Base-by-base conservation (phyloP, 2,113 vertebrate genomes). In the Anhinga rufa region DNA sequence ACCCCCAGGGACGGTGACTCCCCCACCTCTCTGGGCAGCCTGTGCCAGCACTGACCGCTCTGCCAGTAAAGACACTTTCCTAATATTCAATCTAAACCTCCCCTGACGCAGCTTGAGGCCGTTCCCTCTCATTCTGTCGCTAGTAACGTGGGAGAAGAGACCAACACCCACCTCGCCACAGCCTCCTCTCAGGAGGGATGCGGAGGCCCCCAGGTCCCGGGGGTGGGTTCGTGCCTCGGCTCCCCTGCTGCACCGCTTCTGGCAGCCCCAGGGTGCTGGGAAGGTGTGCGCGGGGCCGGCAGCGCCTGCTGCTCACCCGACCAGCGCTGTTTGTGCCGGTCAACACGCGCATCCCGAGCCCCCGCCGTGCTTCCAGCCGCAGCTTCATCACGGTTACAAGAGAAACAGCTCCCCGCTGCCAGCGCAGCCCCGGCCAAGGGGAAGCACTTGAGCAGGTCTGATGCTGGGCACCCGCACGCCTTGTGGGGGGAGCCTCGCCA, bases 391-490 rank as follows among this genome's bases (percentile, higher is more conserved):
- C 1, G 0, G n/a, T 79, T 74, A 66, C 80, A 88, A 61, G 66
- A 74, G 60, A 79, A 88, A 54, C 72, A 48, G 66, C 66, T 66
- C 70, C 85, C 79, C 2, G 18, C 86, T 42, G 80, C 46, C 12
- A 17, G 65, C 9, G 0, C 60, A 18, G 80, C 66, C 72, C 60
- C 0, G 2, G 34, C 78, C 40, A 6, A 20, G 48, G 66, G 74
- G 38, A 54, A 65, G n/a, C 74, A 7, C 54, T 68, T 3, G 9
- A 17, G 34, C 38, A 11, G 34, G 34, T 52, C 12, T n/a, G 58
- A 17, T 9, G 31, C 66, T 9, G 34, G 52, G 60, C 48, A 49
- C 31, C 31, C 3, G 0, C 31, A 4, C 0, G 1, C 38, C 6
- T 58, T n/a, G 62, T 1, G 2, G 58, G 38, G n/a, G n/a, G 14